These are phyloP conservation scores for Nesidiocoris tenuis DNA, from an alignment of 2,888 invertebrate species.

Conservation along the genomic window DNA sequence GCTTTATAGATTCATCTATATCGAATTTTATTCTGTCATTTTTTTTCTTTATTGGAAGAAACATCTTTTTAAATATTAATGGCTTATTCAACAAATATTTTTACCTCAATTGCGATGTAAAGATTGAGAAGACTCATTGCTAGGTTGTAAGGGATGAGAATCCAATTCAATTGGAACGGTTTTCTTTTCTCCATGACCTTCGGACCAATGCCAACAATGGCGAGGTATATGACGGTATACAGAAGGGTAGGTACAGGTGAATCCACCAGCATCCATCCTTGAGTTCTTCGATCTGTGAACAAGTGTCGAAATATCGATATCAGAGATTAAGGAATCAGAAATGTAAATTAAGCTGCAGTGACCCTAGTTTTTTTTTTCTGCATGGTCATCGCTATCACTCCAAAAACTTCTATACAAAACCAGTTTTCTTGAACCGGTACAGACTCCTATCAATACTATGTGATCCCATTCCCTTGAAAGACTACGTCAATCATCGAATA, in stretches of 20 bases:
- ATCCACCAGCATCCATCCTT: slow-evolving; percentile 81
- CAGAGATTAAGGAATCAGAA: not conserved
- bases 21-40: no score
- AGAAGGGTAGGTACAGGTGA: slow-evolving; percentile 73
- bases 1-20: no score
- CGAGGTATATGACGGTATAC: slow-evolving; percentile 70
- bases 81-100: no score
- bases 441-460: no score
- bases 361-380: no score
- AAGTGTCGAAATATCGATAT: not conserved
- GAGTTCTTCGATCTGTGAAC: slow-evolving; percentile 72
- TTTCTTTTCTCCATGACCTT: slow-evolving; percentile 74
- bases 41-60: no score
- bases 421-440: no score
- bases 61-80: no score
- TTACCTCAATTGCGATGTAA: slow-evolving; percentile 77
- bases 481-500: no score
- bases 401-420: no score
- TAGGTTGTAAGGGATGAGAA: slow-evolving; percentile 81
- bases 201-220: slow-evolving; percentile 78
- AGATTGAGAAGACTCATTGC: slow-evolving; percentile 78
- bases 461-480: no score
- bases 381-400: no score
- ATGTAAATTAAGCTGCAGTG: not conserved
- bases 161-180: slow-evolving; percentile 72